A percentile compares a stretch with the other conserved stretches of the same genome.
Evolutionary conservation across 2,113 vertebrate species (phyloP).

Genomic region (Sciurus niger): DNA sequence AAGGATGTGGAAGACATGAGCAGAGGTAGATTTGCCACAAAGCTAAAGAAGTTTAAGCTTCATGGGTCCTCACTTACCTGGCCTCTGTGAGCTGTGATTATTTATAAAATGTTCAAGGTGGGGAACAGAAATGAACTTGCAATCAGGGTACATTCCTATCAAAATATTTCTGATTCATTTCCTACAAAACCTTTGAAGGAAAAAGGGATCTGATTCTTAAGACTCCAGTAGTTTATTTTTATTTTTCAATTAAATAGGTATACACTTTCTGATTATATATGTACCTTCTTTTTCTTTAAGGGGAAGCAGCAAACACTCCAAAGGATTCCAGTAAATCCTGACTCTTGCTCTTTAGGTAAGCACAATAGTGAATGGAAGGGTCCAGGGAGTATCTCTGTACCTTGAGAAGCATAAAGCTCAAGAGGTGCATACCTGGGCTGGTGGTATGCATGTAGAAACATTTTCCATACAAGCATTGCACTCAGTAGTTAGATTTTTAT

Average conservation of each 20-base stretch:
- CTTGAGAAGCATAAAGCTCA: neutral
- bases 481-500: neutral
- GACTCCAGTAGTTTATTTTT: neutral
- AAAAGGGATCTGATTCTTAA: neutral
- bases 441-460: neutral
- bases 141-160: neutral
- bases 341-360: neutral
- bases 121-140: neutral
- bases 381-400: neutral
- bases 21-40: neutral
- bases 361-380: neutral
- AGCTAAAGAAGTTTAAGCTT: neutral
- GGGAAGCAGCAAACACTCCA: neutral
- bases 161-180: neutral
- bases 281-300: neutral
- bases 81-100: neutral
- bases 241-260: neutral
- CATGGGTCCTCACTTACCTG: neutral
- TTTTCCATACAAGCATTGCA: neutral
- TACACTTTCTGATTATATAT: neutral
- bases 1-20: neutral
- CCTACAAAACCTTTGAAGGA: neutral
- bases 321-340: neutral
- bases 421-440: neutral
- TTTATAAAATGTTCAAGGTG: neutral